These are phyloP conservation scores for Hydropsyche tenuis DNA, from an alignment of 1,140 invertebrate genomes.

Conservation along the genomic window DNA sequence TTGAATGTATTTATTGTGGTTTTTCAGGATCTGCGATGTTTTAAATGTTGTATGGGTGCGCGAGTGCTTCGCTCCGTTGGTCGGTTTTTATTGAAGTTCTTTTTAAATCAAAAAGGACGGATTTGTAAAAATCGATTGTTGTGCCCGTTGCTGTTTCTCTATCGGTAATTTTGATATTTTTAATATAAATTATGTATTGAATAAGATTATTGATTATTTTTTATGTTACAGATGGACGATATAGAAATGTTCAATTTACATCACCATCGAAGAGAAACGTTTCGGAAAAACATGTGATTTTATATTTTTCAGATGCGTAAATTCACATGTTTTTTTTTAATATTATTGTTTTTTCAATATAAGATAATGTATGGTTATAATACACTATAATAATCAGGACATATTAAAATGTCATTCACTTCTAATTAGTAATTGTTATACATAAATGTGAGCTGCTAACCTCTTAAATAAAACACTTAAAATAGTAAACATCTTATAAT, in stretches of 20 bases:
- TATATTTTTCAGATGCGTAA: no score
- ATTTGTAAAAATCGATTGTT: slow-evolving; percentile 19
- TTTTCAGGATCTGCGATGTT: no score
- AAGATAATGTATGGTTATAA: no score
- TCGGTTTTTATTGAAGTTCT: slow-evolving; percentile 24
- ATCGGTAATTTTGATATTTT: not conserved
- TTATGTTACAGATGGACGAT: not conserved
- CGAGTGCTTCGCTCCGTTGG: not conserved
- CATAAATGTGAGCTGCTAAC: slow-evolving; percentile 18
- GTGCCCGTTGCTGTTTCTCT: slow-evolving; percentile 12
- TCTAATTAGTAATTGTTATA: not conserved
- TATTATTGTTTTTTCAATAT: no score
- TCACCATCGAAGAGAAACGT: not conserved
- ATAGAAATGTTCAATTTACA: not conserved
- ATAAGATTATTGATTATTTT: no score
- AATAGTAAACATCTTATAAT: slow-evolving; percentile 8
- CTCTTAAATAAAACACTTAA: not conserved
- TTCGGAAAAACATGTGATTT: no score
- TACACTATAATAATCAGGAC: no score
- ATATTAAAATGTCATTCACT: no score
- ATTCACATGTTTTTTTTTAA: no score
- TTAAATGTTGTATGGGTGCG: not conserved
- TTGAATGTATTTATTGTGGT: no score
- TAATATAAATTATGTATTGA: no score
- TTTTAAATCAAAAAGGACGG: slow-evolving; percentile 15